A percentile compares a stretch with the other conserved stretches of the same genome.
phyloP scores from a whole-genome alignment of 2,888 invertebrate species.

The Masnerella sp. region DNA sequence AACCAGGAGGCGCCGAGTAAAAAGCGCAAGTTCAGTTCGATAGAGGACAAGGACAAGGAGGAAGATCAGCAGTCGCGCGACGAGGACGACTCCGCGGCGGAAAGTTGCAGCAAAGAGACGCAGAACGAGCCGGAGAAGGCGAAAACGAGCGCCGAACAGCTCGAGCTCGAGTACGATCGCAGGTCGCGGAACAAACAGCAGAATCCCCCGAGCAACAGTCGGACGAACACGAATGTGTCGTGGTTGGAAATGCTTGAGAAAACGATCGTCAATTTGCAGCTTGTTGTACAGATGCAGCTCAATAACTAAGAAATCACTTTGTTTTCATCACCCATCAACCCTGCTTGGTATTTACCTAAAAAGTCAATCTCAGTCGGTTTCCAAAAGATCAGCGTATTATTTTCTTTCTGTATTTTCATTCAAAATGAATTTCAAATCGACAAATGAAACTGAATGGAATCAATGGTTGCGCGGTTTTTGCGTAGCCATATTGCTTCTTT shows the following conservation, averaged over 20 bases:
- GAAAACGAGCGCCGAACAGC: background rate
- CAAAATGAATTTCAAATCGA: too few species aligned
- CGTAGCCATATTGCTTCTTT: too few species aligned
- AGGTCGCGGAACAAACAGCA: constrained; percentile 58
- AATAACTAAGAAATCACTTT: constrained; percentile 69
- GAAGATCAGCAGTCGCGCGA: constrained; percentile 47
- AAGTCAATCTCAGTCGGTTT: too few species aligned
- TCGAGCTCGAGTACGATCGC: constrained; percentile 53
- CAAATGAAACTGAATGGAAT: too few species aligned
- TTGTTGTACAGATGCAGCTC: constrained; percentile 74
- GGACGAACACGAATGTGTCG: constrained; percentile 72
- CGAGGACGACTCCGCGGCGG: constrained; percentile 58
- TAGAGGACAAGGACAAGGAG: constrained; percentile 68
- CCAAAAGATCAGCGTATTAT: too few species aligned
- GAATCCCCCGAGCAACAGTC: constrained; percentile 64
- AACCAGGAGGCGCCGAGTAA: constrained; percentile 74
- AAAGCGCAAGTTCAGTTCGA: constrained; percentile 72
- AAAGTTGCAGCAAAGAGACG: constrained; percentile 54
- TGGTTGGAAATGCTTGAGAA: constrained; percentile 77
- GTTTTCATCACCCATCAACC: too few species aligned
- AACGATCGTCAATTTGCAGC: constrained; percentile 75
- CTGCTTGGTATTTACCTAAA: constrained; percentile 5
- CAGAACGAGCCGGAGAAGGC: constrained; percentile 32
- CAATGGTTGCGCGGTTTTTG: too few species aligned
- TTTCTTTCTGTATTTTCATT: too few species aligned